Conservation (phyloP, 2,888 invertebrate species). For the Archips xylosteana region DNA sequence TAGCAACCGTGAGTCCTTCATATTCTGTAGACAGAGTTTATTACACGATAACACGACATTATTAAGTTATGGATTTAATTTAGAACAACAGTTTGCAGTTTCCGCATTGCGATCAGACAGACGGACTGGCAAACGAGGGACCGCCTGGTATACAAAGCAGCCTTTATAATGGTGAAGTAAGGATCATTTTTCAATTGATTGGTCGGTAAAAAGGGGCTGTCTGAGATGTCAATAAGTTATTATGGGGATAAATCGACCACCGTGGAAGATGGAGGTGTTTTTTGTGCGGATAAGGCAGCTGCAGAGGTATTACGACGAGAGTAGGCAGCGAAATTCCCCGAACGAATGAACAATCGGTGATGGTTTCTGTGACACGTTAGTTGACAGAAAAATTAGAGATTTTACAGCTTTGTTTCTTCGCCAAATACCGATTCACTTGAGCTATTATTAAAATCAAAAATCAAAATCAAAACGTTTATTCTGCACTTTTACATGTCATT, state of each 20-base stretch:
- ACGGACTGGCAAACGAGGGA: slow-evolving; percentile 18
- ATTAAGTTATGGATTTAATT: slow-evolving; percentile 38
- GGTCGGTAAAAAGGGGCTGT: slow-evolving; percentile 24
- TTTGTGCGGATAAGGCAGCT: slow-evolving; percentile 16
- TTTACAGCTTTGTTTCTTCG: too few relatives aligned
- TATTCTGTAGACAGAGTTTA: slow-evolving; percentile 18
- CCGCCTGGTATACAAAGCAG: slow-evolving; percentile 12
- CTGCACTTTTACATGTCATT: too few relatives aligned
- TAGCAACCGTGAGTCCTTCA: not conserved
- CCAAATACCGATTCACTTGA: too few relatives aligned
- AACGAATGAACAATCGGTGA: too few relatives aligned
- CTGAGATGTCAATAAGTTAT: slow-evolving; percentile 40
- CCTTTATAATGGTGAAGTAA: not conserved
- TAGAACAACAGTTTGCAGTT: slow-evolving; percentile 24
- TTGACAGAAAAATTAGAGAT: too few relatives aligned
- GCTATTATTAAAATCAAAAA: too few relatives aligned
- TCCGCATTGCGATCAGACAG: slow-evolving; percentile 27
- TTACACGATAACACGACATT: slow-evolving; percentile 28
- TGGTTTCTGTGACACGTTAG: too few relatives aligned
- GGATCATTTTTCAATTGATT: slow-evolving; percentile 2
- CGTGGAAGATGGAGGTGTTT: slow-evolving; percentile 30
- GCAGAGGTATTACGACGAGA: not conserved
- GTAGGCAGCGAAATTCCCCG: too few relatives aligned
- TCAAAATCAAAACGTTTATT: too few relatives aligned
- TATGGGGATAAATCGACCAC: slow-evolving; percentile 39